These are phyloP conservation scores for Pomacea maculata DNA, from an alignment of 1,140 invertebrate genomes.

Conservation along the genomic window DNA sequence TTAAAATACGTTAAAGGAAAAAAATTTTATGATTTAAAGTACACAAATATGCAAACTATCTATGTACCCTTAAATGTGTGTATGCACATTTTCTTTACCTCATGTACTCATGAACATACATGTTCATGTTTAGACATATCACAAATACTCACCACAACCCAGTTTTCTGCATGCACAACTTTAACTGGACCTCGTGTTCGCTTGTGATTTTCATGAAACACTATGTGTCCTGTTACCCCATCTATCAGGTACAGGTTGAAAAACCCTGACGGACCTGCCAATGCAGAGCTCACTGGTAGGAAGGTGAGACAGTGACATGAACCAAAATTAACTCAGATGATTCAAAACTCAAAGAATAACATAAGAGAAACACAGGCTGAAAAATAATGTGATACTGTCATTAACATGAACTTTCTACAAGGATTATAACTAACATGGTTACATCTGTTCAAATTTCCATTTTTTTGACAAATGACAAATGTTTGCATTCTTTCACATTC, in stretches of 20 bases:
- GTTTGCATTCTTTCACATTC: too few species aligned
- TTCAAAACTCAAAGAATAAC: not conserved
- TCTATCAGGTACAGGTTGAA: conserved; percentile 89
- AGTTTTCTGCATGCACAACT: conserved; percentile 96
- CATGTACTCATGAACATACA: not conserved
- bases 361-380: not conserved
- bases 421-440: too few species aligned
- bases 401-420: too few species aligned
- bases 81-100: not conserved
- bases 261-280: conserved; percentile 67
- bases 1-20: too few species aligned
- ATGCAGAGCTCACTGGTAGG: conserved; percentile 4
- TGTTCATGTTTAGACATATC: not conserved
- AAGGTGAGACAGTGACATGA: not conserved
- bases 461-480: too few species aligned
- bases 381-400: too few species aligned
- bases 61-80: not conserved
- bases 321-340: not conserved
- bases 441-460: too few species aligned
- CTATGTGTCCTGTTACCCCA: conserved; percentile 80
- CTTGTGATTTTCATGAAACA: conserved; percentile 75
- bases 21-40: not conserved
- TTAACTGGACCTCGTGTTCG: conserved; percentile 84
- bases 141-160: conserved; percentile 76
- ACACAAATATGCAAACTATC: not conserved